Percentiles rank a stretch among this genome's conserved stretches.
Evolutionary conservation across 2,797 vertebrate genomes (phyloP).

Genomic region (Bradypodion ventrale): DNA sequence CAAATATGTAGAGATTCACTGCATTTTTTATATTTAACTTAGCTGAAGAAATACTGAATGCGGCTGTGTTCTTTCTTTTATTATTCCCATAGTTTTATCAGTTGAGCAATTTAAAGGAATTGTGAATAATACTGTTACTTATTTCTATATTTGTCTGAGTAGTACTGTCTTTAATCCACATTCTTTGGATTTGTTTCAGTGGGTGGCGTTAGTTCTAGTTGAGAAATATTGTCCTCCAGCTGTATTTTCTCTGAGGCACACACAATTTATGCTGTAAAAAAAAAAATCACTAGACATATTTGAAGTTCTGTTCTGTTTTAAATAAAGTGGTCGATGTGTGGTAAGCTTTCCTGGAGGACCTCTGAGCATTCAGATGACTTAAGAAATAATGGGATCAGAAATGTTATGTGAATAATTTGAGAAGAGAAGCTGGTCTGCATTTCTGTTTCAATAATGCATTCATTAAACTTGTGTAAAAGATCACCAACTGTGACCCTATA

Average conservation of each 20-base stretch:
- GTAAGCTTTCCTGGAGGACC: constrained; percentile 23
- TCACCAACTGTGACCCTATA: constrained; percentile 1
- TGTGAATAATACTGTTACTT: constrained; percentile 10
- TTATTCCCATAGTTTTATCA: constrained; percentile 49
- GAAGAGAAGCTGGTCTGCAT: constrained; percentile 24
- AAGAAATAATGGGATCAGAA: constrained; percentile 28
- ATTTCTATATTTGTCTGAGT: constrained; percentile 29
- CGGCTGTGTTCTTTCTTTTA: constrained; percentile 47
- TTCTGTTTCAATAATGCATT: constrained; percentile 19
- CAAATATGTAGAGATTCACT: constrained; percentile 45
- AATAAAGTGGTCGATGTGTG: not conserved
- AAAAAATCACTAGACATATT: constrained; percentile 23
- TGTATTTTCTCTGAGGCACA: constrained; percentile 8
- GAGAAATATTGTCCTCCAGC: constrained; percentile 46
- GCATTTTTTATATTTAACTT: constrained; percentile 43
- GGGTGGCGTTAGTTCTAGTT: constrained; percentile 44
- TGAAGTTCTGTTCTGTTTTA: not conserved
- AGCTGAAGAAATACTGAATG: constrained; percentile 54
- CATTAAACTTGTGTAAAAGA: not conserved
- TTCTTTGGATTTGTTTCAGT: constrained; percentile 46
- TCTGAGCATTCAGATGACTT: constrained; percentile 22
- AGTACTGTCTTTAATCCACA: constrained; percentile 24
- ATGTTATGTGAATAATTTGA: not conserved
- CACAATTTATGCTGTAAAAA: constrained; percentile 39
- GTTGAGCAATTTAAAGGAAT: constrained; percentile 49